These are phyloP conservation scores for Polietes domitor DNA, from an alignment of 2,888 invertebrate species.

Conservation along the genomic window DNA sequence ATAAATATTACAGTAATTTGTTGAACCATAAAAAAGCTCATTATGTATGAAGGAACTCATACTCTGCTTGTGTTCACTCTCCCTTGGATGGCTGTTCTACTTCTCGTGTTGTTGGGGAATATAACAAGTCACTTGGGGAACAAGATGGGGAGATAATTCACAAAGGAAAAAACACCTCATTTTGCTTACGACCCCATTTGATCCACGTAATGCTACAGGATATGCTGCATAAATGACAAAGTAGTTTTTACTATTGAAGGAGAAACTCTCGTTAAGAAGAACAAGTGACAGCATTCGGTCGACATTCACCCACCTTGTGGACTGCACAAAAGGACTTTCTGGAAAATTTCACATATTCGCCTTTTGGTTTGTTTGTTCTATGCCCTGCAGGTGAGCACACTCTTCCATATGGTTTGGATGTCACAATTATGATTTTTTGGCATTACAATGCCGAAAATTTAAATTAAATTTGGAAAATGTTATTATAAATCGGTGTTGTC, in stretches of 20 bases:
- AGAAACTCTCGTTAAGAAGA: too few species aligned
- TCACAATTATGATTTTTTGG: too few species aligned
- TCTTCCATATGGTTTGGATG: too few species aligned
- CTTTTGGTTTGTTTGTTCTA: too few species aligned
- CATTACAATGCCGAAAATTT: too few species aligned
- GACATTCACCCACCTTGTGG: too few species aligned
- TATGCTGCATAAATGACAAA: neutral
- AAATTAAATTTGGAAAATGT: too few species aligned
- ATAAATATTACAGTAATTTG: neutral
- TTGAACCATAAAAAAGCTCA: neutral
- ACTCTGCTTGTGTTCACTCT: neutral
- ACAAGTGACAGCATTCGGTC: too few species aligned
- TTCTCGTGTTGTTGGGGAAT: neutral
- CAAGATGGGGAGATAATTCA: neutral
- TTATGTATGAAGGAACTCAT: neutral
- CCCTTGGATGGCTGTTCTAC: neutral
- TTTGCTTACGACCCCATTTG: neutral
- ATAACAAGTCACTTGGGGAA: neutral
- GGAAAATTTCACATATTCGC: too few species aligned
- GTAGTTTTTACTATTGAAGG: neutral
- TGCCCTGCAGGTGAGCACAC: too few species aligned
- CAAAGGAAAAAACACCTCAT: conserved; percentile 1
- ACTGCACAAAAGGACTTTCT: too few species aligned
- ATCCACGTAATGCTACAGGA: neutral
- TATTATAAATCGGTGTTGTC: too few species aligned